Evolutionary conservation across 2,888 invertebrate genomes (phyloP), one percentile per base, ranked within the genome.

Genomic region (Scaptomyza caliginosa): DNA sequence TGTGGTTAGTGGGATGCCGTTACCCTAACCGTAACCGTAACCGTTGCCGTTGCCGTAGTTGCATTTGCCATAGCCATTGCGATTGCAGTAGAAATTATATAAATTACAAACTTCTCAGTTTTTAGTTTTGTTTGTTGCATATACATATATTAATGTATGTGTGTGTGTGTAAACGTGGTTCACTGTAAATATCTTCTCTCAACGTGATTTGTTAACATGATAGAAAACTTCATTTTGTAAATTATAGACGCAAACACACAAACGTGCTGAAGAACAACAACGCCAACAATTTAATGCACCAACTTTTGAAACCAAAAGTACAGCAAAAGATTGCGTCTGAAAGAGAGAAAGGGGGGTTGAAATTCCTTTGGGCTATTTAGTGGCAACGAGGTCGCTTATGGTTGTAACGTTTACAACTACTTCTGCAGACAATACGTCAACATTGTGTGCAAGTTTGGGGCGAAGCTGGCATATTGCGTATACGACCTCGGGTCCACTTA

Each of bases 181-280:
- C 42, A 30, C 46, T 58, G 62, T 67, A 57, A 67, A 67, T 67
- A 74, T 59, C 68, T 77, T 65, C 60, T 69, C 60, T 73, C 77
- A 58, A 82, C 86, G 81, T 84, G 88, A 84, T 84, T 84, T 84
- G 83, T 84, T 86, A 88, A 84, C 88, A 88, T 88, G 86, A 88
- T 88, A 88, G 83, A 88, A 86, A 83, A 83, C 65, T 83, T 81
- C 58, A 59, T 75, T 77, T 66, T 75, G 76, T 71, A 78, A 64
- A 74, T 75, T 76, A 77, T 76, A 76, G 73, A 66, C 73, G 74
- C 77, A 73, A 52, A 40, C 59, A 68, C 52, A 62, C 64, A 68
- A 10, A n/a, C n/a, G n/a, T n/a, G n/a, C n/a, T n/a, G n/a, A n/a
- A 10, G 36, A 46, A 24, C 10, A 36, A 32, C 28, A 52, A 56